Evolutionary conservation across 23 tunicate species (phyloP), one percentile per base, ranked within the genome.

Genomic region (Clavelina lepadiformis): DNA sequence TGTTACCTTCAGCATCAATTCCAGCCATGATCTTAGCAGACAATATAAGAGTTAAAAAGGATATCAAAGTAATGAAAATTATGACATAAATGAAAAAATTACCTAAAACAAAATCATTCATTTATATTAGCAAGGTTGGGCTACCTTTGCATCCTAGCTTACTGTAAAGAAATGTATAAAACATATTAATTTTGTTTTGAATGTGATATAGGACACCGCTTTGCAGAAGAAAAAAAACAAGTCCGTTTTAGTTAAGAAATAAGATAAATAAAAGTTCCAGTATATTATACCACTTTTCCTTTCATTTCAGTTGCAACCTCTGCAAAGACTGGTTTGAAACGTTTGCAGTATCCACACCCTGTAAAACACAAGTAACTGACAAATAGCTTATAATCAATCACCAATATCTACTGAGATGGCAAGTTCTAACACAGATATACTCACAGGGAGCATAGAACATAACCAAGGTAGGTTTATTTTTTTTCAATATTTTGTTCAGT

Each of bases 381-480:
- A 41, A 41, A 11, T 41, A 11, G 15, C 49, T 41, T 41, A 41
- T 11, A 41, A 11, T 15, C 15, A 11, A 11, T 41, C 15, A 11
- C 11, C 49, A 41, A 41, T 41, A 15, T 15, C 49, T 11, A 15
- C 15, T 53, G 59, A 8, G 59, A 13, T n/a, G 23, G 22, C 59
- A 27, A 5, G 5, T 11, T 5, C 21, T n/a, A 68, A 68, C 6
- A 13, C 34, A 33, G 6, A 31, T 7, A 0, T 13, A 77, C 96
- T 66, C 31, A 89, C 97, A 89, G 28, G 97, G 97, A 20, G 97
- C 97, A 81, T 89, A 89, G 37, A 89, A 89, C 97, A 89, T 89
- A 1, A 89, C 74, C 33, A 89, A 38, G 31, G 69, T 69, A 0
- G 88, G 97, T 46, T 89, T 75, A 54, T 76, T 89, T 75, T 89